These are phyloP conservation scores for Melolontha melolontha DNA, from an alignment of 2,888 invertebrate species.

Conservation along the genomic window DNA sequence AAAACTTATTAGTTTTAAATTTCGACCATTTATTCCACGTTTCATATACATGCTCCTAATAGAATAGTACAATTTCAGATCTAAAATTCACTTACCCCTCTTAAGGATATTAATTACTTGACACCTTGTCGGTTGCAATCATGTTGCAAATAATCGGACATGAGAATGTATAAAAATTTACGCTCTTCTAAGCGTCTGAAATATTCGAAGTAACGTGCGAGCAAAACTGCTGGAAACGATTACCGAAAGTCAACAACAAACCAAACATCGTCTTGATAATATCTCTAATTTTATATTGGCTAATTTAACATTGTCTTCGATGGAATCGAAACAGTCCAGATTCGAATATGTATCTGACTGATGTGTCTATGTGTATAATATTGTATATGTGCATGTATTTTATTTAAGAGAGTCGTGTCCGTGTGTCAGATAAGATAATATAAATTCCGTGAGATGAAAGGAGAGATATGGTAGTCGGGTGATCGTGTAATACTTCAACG, in stretches of 20 bases:
- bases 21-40: neutral
- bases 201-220: constrained; percentile 9
- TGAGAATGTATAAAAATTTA: neutral
- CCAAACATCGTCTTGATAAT: constrained; percentile 30
- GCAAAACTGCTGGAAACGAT: constrained; percentile 15
- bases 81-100: neutral
- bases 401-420: constrained; percentile 25
- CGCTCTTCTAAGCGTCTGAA: neutral
- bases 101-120: neutral
- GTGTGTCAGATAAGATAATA: constrained; percentile 33
- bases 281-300: constrained; percentile 35
- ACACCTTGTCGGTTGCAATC: neutral
- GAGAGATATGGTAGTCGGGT: constrained; percentile 23
- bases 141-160: constrained; percentile 4
- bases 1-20: too few species aligned
- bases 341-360: neutral
- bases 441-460: constrained; percentile 36
- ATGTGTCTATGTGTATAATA: neutral
- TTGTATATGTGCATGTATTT: neutral
- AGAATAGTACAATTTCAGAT: neutral
- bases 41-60: neutral
- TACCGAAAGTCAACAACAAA: constrained; percentile 33
- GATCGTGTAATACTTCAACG: constrained; percentile 15
- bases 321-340: constrained; percentile 9
- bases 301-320: constrained; percentile 37